phyloP scores from a whole-genome alignment of 1,140 invertebrate species.

The Brachionus asplanchnoidis region DNA sequence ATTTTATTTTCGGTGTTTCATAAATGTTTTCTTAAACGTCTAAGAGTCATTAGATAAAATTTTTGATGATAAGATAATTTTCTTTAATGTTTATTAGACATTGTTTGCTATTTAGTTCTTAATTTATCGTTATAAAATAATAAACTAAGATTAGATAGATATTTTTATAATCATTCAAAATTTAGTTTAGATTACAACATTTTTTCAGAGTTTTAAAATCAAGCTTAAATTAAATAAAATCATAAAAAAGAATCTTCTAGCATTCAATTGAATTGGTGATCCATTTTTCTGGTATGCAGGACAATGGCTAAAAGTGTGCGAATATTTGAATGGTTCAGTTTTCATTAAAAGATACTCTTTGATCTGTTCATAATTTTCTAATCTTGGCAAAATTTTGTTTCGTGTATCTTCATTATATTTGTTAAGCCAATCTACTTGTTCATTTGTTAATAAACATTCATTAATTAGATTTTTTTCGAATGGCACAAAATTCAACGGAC shows the following conservation, averaged over 20 bases:
- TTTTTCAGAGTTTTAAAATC: background rate
- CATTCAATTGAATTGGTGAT: background rate
- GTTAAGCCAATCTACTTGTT: constrained; percentile 64
- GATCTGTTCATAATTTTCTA: constrained; percentile 22
- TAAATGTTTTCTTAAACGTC: background rate
- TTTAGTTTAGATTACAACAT: background rate
- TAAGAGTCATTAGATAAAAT: background rate
- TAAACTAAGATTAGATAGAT: too few relatives aligned
- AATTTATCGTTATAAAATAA: too few relatives aligned
- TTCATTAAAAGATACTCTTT: background rate
- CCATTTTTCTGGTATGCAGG: background rate
- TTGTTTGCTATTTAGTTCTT: too few relatives aligned
- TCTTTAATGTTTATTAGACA: background rate
- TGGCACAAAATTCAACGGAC: constrained; percentile 83
- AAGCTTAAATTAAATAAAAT: background rate
- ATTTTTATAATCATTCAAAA: too few relatives aligned
- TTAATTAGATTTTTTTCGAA: constrained; percentile 83
- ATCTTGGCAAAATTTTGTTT: background rate
- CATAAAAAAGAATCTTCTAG: background rate
- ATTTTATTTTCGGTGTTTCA: background rate
- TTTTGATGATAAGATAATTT: background rate
- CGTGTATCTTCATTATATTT: constrained; percentile 65
- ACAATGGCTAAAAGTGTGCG: background rate
- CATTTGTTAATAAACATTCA: constrained; percentile 68
- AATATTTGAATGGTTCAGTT: constrained; percentile 32